A percentile compares a stretch with the other conserved stretches of the same genome.
phyloP scores from a whole-genome alignment of 1,140 invertebrate genomes.

The Pseudomyrmex dendroicus region DNA sequence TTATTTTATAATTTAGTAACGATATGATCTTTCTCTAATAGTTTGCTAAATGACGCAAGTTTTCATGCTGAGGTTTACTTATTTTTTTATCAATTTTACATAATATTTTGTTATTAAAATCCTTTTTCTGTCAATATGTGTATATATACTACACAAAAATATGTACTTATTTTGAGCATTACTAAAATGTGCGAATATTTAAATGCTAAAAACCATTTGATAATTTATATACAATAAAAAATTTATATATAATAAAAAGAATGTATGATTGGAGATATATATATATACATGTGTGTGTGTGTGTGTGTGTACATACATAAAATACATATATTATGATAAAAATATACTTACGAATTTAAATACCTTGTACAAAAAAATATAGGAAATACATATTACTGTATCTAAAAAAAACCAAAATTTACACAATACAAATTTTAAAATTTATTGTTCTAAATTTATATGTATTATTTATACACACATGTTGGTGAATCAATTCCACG shows the following conservation, averaged over 20 bases:
- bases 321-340: neutral
- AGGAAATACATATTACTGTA: neutral
- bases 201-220: neutral
- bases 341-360: slow-evolving; percentile 21
- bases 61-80: neutral
- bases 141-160: slow-evolving; percentile 12
- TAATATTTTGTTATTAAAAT: neutral
- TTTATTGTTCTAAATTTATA: no score
- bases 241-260: no score
- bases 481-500: no score
- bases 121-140: neutral
- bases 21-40: neutral
- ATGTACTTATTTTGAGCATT: neutral
- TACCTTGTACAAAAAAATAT: slow-evolving; percentile 10
- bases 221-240: neutral
- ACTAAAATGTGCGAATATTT: slow-evolving; percentile 30
- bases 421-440: no score
- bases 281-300: no score
- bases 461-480: no score
- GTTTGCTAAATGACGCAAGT: no score
- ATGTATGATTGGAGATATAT: no score
- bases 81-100: neutral
- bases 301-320: no score
- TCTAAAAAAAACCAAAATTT: neutral
- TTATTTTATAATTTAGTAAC: slow-evolving; percentile 3